Evolutionary conservation across 2,888 invertebrate species (phyloP).

Genomic region (Hofmannophila pseudospretella): DNA sequence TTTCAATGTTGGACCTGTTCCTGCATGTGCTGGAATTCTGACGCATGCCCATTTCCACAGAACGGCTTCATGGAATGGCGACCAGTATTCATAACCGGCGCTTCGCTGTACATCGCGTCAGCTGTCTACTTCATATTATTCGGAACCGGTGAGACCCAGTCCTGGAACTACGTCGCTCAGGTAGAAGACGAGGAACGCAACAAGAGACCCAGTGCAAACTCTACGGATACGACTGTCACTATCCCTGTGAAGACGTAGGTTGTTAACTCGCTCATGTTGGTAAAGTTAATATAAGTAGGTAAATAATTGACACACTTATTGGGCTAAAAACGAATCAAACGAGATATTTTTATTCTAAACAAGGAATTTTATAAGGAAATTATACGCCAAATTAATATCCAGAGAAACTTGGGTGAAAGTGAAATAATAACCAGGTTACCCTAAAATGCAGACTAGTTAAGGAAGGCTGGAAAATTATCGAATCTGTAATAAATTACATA

Average conservation of each 20-base stretch:
- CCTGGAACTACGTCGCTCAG: slow-evolving; percentile 80
- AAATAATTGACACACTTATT: background rate
- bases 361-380: too few species aligned
- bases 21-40: too few species aligned
- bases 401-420: too few species aligned
- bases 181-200: slow-evolving; percentile 43
- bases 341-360: too few species aligned
- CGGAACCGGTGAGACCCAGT: slow-evolving; percentile 83
- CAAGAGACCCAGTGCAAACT: slow-evolving; percentile 41
- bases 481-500: too few species aligned
- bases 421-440: too few species aligned
- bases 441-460: too few species aligned
- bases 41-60: slow-evolving; percentile 60
- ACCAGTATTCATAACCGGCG: slow-evolving; percentile 84
- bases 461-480: too few species aligned
- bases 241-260: slow-evolving; percentile 54
- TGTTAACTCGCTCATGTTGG: background rate
- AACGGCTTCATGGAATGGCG: slow-evolving; percentile 88
- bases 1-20: too few species aligned
- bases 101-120: slow-evolving; percentile 81
- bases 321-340: too few species aligned
- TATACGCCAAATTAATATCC: too few species aligned
- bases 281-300: background rate
- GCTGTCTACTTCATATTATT: slow-evolving; percentile 84
- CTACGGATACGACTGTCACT: slow-evolving; percentile 53